Base-by-base conservation (phyloP, 2,797 vertebrate genomes). In the Chaenodraco wilsoni region DNA sequence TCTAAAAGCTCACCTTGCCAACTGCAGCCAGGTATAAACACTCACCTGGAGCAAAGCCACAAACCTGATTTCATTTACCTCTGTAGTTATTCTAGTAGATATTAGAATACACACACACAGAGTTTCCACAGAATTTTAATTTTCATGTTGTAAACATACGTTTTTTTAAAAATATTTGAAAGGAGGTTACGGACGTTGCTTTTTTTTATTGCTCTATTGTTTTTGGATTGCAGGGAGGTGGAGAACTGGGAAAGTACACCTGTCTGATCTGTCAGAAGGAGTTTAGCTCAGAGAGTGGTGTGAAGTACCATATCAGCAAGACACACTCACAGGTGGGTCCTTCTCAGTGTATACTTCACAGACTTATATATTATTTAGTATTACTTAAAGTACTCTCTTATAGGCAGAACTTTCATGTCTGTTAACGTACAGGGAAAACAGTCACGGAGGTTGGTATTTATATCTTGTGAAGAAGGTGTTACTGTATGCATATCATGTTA, bases 251-350 rank as follows among this genome's bases (percentile, higher is more conserved):
- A 40, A 99, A 99, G 89, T 99, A 99, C 84, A 93, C 91, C 58
- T 99, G 98, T 89, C 92, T 99, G 63, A 95, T 99, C 86, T 99
- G 98, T 90, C 96, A 98, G 86, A 99, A 99, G 91, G 97, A 98
- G 90, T 99, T 99, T 89, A 97, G 95, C 93, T 99, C 98, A 0
- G 98, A 99, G 89, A 99, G 98, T 0, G 98, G 98, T 0, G 98
- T 99, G 73, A 99, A 99, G 86, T 99, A 99, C 90, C 97, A 99
- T 92, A 99, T 99, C 89, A 96, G 96, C 90, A 99, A 98, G 93
- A 96, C 96, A 69, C 98, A 99, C 65, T 95, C 97, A 0, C 97
- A 97, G 96, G 97, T 98, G 90, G 87, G 95, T 88, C 68, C 54
- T 7, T 59, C 52, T 77, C 51, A 3, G 48, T 56, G 33, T 17